Percentiles rank a stretch among this genome's conserved stretches.
Conservation (phyloP, 1,140 invertebrate genomes). For the Manduca sexta region DNA sequence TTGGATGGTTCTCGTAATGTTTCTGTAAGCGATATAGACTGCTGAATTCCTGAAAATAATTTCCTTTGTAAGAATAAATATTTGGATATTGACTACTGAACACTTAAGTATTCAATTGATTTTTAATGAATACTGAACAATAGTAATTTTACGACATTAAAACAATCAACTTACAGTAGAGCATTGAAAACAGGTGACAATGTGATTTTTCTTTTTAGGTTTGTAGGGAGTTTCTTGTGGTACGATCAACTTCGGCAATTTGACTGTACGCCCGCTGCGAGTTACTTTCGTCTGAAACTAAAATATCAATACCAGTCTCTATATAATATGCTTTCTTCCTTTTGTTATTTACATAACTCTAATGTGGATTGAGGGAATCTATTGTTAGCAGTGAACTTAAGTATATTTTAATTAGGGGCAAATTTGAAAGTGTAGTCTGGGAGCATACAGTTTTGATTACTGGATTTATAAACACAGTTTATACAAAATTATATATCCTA, state of each 20-base stretch:
- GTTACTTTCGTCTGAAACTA: slow-evolving; percentile 49
- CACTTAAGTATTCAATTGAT: slow-evolving; percentile 1
- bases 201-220: slow-evolving; percentile 35
- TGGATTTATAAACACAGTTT: no score
- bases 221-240: slow-evolving; percentile 35
- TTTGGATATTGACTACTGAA: no score
- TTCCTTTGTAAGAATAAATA: not conserved
- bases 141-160: not conserved
- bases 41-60: slow-evolving; percentile 42
- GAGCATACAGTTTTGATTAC: no score
- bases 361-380: no score
- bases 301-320: not conserved
- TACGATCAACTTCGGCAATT: slow-evolving; percentile 45
- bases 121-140: no score
- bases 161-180: slow-evolving; percentile 31
- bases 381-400: no score
- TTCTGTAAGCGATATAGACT: slow-evolving; percentile 48
- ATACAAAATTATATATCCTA: no score
- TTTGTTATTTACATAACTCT: no score
- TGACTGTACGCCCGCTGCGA: slow-evolving; percentile 54
- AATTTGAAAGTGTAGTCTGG: no score
- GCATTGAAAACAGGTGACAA: slow-evolving; percentile 50
- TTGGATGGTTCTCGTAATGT: slow-evolving; percentile 52
- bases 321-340: no score
- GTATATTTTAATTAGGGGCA: no score